A percentile compares a stretch with the other conserved stretches of the same genome.
Conservation (phyloP, 2,113 vertebrate species). For the Lophotis ruficrista region DNA sequence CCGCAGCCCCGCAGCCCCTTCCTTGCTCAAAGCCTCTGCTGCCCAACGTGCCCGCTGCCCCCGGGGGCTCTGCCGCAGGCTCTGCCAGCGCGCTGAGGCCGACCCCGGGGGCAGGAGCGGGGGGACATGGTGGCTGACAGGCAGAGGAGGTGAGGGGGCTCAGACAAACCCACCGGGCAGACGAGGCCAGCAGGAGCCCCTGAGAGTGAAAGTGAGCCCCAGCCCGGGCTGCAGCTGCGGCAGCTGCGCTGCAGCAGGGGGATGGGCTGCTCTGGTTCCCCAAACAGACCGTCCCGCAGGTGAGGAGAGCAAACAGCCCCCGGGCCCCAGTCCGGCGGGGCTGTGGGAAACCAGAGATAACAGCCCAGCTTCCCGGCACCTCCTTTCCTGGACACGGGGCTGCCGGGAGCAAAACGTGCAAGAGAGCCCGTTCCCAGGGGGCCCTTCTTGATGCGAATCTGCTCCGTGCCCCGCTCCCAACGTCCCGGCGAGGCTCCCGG, state of each 20-base stretch:
- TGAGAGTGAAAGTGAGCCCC: not conserved
- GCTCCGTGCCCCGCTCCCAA: rapidly evolving
- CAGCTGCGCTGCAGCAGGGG: not conserved
- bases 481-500: rapidly evolving
- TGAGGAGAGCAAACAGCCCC: not conserved
- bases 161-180: not conserved
- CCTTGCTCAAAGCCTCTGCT: not conserved
- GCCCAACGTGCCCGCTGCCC: not conserved
- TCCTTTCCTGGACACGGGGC: not conserved
- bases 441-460: not conserved
- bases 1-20: not conserved
- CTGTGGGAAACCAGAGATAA: not conserved
- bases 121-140: rapidly evolving
- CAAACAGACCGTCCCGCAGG: rapidly evolving
- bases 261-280: not conserved
- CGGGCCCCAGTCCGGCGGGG: too few species aligned
- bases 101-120: not conserved
- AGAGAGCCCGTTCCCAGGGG: not conserved
- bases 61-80: not conserved
- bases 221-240: not conserved
- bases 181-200: rapidly evolving
- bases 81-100: rapidly evolving
- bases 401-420: not conserved
- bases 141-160: not conserved
- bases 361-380: not conserved